Evolutionary conservation across 2,113 vertebrate species (phyloP), one percentile per base, ranked within the genome.

Genomic region (Arizona elegans): DNA sequence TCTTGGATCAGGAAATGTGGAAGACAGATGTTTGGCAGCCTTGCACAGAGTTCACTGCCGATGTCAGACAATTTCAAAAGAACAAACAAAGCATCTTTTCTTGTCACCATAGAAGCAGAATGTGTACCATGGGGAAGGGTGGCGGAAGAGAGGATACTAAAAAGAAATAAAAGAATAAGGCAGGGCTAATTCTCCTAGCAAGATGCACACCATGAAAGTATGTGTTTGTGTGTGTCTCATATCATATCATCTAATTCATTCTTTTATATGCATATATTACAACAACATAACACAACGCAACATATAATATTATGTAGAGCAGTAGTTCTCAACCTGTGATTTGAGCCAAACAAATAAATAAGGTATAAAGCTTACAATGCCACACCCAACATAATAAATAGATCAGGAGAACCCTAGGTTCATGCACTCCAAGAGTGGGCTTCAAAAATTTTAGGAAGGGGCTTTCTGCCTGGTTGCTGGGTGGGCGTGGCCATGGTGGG

Each of bases 11-110:
- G 95, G 95, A 97, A 96, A 94, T 92, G 89, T 91, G 95, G 94
- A 96, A 96, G 91, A 92, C 95, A 96, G 96, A 95, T 92, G 92
- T 94, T 95, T 95, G 96, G 96, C 94, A 96, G 92, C 94, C 93
- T 94, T 92, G 96, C 94, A 92, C 88, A 87, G 91, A 93, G 95
- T 95, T 96, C 95, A 95, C 90, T 90, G 89, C 52, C 62, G 94
- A 95, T 95, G 96, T 94, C 38, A 93, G 95, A 54, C 17, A 58
- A 90, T 50, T 94, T 81, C 52, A 87, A 90, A 88, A 90, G 24
- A 92, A 38, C 70, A 47, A 52, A 90, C 93, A 92, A 92, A 38
- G 17, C 17, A 8, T 50, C 91, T 75, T 92, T 92, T 91, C 92
- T 92, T 43, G 93, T 95, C 94, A 92, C 89, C 75, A 89, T 92